Conservation (phyloP, 2,113 vertebrate species). For the Oryzias celebensis region DNA sequence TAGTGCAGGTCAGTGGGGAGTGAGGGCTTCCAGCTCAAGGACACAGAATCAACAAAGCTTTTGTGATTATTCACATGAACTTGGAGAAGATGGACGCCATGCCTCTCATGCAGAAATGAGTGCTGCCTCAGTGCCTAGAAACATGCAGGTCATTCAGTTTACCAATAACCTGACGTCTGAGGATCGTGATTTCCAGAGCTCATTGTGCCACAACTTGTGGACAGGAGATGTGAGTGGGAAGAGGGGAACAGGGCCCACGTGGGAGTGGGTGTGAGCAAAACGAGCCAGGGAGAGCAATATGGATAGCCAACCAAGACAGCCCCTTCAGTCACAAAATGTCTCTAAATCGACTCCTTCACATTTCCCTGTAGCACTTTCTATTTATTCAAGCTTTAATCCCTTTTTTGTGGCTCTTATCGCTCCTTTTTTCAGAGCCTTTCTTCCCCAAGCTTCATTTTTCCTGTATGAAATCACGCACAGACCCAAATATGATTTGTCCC, state of each 20-base stretch:
- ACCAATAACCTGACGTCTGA: constrained; percentile 44
- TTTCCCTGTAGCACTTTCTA: constrained; percentile 50
- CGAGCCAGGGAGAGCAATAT: constrained; percentile 32
- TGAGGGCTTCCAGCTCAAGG: constrained; percentile 9
- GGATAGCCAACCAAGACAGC: constrained; percentile 26
- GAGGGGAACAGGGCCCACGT: constrained; percentile 40
- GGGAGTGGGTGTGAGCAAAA: constrained; percentile 63
- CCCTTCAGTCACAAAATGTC: constrained; percentile 47
- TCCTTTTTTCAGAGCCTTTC: constrained; percentile 53
- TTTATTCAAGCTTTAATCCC: constrained; percentile 57
- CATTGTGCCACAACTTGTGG: constrained; percentile 43
- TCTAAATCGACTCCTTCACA: constrained; percentile 56
- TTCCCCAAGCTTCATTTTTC: constrained; percentile 18
- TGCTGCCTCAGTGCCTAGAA: constrained; percentile 33
- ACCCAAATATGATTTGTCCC: constrained; percentile 3
- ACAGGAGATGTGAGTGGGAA: constrained; percentile 7
- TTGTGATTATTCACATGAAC: constrained; percentile 58
- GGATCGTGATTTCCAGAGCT: constrained; percentile 32
- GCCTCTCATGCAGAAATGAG: constrained; percentile 31
- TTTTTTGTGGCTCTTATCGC: constrained; percentile 31
- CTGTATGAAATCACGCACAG: constrained; percentile 9
- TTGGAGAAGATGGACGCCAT: constrained; percentile 43
- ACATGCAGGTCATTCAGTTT: constrained; percentile 20
- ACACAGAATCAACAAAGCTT: constrained; percentile 22
- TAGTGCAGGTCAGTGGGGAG: constrained; percentile 2